Percentiles rank a stretch among this genome's conserved stretches.
These are phyloP conservation scores for Tadarida brasiliensis DNA, from an alignment of 2,797 vertebrate species.

Conservation along the genomic window DNA sequence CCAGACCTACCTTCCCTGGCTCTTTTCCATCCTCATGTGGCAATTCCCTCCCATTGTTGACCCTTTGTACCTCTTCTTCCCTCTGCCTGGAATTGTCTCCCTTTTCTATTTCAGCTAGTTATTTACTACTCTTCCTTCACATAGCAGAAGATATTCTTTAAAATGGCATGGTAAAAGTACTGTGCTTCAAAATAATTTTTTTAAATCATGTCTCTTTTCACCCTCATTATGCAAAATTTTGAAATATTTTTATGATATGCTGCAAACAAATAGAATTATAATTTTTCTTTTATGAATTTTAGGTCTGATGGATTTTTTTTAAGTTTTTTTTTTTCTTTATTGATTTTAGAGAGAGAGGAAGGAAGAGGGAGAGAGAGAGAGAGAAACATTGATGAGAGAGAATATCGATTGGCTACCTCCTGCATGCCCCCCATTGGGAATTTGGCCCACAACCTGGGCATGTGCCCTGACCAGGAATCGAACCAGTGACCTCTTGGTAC, in stretches of 20 bases:
- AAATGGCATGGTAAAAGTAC: background rate
- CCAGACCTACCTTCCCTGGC: background rate
- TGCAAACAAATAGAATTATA: background rate
- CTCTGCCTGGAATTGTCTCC: background rate
- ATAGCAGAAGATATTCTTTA: background rate
- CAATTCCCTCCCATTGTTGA: background rate
- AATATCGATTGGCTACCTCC: no score
- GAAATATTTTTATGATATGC: background rate
- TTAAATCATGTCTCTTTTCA: conserved; percentile 12
- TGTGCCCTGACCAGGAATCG: no score
- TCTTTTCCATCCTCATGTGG: background rate
- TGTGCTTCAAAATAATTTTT: conserved; percentile 3
- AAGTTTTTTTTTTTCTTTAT: no score
- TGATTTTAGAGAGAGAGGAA: no score
- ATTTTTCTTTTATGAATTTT: conserved; percentile 61
- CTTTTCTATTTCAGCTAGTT: background rate
- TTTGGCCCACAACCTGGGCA: no score
- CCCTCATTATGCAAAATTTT: background rate
- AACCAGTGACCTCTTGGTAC: no score
- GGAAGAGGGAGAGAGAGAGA: no score
- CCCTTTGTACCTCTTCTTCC: background rate
- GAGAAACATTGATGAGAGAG: no score
- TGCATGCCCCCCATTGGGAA: no score
- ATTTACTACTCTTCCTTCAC: background rate
- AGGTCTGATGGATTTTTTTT: background rate